Evolutionary conservation across 1,140 invertebrate species (phyloP), one percentile per base, ranked within the genome.

Genomic region (Caenorhabditis latens): DNA sequence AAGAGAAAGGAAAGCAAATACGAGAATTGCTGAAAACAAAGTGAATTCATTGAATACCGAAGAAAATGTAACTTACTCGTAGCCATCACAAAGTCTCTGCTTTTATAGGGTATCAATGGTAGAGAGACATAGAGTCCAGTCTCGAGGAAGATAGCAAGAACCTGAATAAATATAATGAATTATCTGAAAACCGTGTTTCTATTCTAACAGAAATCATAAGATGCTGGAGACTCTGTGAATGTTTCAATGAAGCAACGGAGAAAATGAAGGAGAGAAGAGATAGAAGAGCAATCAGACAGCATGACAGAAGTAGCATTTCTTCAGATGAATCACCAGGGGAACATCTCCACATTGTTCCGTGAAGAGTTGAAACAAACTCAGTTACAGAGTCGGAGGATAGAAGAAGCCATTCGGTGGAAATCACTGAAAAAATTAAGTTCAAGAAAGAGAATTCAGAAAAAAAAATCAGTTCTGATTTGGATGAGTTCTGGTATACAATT

Each of bases 151-250:
- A 57, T 75, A 1, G 40, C 61, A 16, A 86, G 55, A 53, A 83
- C n/a, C 86, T 86, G 79, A 48, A 86, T 43, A 16, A 13, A 53
- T 11, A 24, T 55, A 50, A 2, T 82, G 2, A 42, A 46, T 14
- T 57, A 32, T 32, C 32, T 32, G 32, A 32, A 32, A 32, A 1
- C 32, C 2, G 32, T 32, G 0, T 1, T 1, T 32, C 32, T 32
- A 14, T 14, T 43, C 75, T 40, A 42, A 88, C 84, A 1, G 75
- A 61, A 21, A 88, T 88, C 46, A 88, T 57, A 55, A 89, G 65
- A 50, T 88, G 89, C 53, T 89, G 88, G 48, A 88, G 87, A 83
- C 88, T 88, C 24, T 88, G 65, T 13, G 67, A 57, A 43, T 84
- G 67, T 57, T 75, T 83, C 8, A 88, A n/a, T n/a, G 83, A 67